Conservation (phyloP, 2,888 invertebrate genomes). For the Acronicta leporina region DNA sequence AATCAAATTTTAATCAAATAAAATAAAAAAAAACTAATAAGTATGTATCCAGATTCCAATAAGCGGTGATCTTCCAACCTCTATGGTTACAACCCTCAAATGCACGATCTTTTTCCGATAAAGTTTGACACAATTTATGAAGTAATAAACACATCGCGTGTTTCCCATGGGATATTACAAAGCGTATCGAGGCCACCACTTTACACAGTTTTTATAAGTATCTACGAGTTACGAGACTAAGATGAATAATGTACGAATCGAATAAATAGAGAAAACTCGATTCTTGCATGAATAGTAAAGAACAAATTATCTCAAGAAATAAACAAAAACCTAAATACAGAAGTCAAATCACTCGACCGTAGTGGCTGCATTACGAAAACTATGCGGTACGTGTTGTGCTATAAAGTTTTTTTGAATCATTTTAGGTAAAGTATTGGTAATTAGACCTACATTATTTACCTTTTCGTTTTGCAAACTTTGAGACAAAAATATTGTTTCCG, state of each 20-base stretch:
- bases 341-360: conserved; percentile 16
- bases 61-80: background rate
- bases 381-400: background rate
- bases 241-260: conserved; percentile 25
- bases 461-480: too few relatives aligned
- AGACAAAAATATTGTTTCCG: too few relatives aligned
- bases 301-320: conserved; percentile 13
- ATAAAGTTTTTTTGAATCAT: background rate
- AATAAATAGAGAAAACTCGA: conserved; percentile 23
- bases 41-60: too few relatives aligned
- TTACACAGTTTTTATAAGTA: conserved; percentile 12
- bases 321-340: conserved; percentile 9
- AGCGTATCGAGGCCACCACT: conserved; percentile 17
- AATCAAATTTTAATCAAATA: too few relatives aligned
- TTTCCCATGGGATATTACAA: conserved; percentile 3
- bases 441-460: conserved; percentile 4
- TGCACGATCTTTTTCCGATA: background rate
- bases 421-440: conserved; percentile 5
- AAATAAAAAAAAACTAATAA: too few relatives aligned
- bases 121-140: background rate
- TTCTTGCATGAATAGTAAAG: conserved; percentile 11
- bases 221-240: background rate
- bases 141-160: conserved; percentile 11
- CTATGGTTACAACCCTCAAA: background rate
- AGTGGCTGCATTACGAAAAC: conserved; percentile 3